These are phyloP conservation scores for Crenichthys baileyi DNA, from an alignment of 2,797 vertebrate species.

Conservation along the genomic window DNA sequence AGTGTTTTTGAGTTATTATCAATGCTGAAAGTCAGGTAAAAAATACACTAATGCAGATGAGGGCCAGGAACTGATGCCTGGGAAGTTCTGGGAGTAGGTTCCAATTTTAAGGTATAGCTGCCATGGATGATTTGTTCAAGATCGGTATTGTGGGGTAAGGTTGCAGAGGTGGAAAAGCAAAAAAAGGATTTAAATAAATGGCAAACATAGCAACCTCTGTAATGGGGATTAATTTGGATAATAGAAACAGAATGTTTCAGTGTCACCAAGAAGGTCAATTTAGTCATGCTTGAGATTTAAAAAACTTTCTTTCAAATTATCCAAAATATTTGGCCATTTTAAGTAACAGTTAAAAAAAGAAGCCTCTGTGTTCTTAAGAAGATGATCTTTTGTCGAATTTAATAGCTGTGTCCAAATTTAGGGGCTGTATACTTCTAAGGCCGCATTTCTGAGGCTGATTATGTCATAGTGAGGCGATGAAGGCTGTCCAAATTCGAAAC, in stretches of 20 bases:
- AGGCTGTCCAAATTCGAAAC: too few species aligned
- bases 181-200: conserved; percentile 1
- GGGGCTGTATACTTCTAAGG: too few species aligned
- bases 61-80: conserved; percentile 3
- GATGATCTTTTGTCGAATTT: background rate
- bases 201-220: background rate
- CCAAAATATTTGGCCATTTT: background rate
- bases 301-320: background rate
- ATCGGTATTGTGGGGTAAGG: background rate
- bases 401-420: too few species aligned
- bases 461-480: too few species aligned
- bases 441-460: too few species aligned
- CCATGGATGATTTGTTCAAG: conserved; percentile 29
- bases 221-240: conserved; percentile 13
- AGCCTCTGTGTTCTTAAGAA: background rate
- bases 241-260: conserved; percentile 4
- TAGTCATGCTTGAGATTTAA: conserved; percentile 4
- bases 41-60: conserved; percentile 30
- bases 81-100: conserved; percentile 17
- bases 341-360: conserved; percentile 10
- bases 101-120: conserved; percentile 24
- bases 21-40: conserved; percentile 32
- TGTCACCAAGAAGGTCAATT: background rate
- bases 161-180: background rate
- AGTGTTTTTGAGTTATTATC: conserved; percentile 37